Conservation (phyloP, 2,888 invertebrate genomes). For the Lycia hirtaria region DNA sequence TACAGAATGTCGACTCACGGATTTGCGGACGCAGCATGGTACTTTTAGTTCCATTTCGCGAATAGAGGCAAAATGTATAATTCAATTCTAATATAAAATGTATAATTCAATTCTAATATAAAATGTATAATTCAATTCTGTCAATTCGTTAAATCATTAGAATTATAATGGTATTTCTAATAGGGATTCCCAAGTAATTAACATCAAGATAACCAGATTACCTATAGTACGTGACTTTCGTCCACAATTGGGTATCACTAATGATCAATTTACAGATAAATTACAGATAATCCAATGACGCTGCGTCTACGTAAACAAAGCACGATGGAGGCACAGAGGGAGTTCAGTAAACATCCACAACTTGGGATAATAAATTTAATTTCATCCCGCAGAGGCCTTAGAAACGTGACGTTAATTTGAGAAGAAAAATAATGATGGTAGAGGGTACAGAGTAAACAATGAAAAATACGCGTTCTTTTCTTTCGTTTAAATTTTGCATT, state of each 20-base stretch:
- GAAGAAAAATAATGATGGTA: constrained; percentile 14
- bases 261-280: constrained; percentile 20
- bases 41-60: too few relatives aligned
- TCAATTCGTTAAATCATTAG: too few relatives aligned
- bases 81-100: too few relatives aligned
- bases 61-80: too few relatives aligned
- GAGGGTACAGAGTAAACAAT: constrained; percentile 8
- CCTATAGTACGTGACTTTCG: constrained; percentile 19
- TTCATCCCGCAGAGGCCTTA: constrained; percentile 8
- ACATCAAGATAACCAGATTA: constrained; percentile 12
- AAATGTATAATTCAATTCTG: too few relatives aligned
- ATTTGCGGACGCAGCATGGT: too few relatives aligned
- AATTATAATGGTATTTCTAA: neutral
- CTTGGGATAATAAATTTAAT: constrained; percentile 20
- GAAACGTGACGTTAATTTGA: constrained; percentile 25
- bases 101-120: too few relatives aligned
- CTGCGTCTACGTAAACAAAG: neutral
- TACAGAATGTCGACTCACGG: too few relatives aligned
- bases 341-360: constrained; percentile 19
- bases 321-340: constrained; percentile 1
- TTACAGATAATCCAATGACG: constrained; percentile 17
- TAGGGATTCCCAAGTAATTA: neutral
- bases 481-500: neutral
- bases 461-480: neutral
- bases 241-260: constrained; percentile 20